Evolutionary conservation across 2,797 vertebrate genomes (phyloP), one percentile per base, ranked within the genome.

Genomic region (Mormyrus hasselquistii): DNA sequence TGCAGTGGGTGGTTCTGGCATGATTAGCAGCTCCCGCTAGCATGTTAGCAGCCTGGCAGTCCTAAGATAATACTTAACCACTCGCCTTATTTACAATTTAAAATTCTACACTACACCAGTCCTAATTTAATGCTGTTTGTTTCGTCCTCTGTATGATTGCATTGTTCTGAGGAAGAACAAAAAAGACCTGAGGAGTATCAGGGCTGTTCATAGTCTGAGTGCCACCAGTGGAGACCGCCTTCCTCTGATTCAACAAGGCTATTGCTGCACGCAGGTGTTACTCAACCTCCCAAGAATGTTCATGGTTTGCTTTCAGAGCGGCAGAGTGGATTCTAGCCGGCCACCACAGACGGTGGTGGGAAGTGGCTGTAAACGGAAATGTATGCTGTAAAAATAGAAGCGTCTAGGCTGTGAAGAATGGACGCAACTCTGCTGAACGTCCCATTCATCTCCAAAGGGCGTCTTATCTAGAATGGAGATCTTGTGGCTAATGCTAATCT

Each of bases 301-400:
- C 2, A 8, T 47, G 73, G 41, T 47, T n/a, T 47, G 16, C 41
- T 47, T n/a, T 79, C 19, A n/a, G 16, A 79, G 38, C 73, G 3
- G 83, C 25, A 12, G 44, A 85, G 44, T 85, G 44, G 8, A 53
- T 86, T 55, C 19, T 12, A 12, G 47, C 22, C 50, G 2, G 49
- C 12, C 22, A 16, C 25, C 47, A 55, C 47, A 86, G 83, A 52
- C 83, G 8, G 83, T 5, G 2, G n/a, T 86, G 50, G 49, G 83
- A 29, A 86, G 47, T n/a, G 50, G 22, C 47, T 29, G 50, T 86
- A 86, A 86, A 86, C 50, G 83, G 47, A 79, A 53, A 86, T 86
- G 49, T 86, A 53, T 2, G 29, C 25, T 34, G 19, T 86, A 50
- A 52, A 86, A 86, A 86, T 52, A 52, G 83, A 85, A 44, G 19